These are phyloP conservation scores for Teleogryllus oceanicus DNA, from an alignment of 2,888 invertebrate species.

Conservation along the genomic window DNA sequence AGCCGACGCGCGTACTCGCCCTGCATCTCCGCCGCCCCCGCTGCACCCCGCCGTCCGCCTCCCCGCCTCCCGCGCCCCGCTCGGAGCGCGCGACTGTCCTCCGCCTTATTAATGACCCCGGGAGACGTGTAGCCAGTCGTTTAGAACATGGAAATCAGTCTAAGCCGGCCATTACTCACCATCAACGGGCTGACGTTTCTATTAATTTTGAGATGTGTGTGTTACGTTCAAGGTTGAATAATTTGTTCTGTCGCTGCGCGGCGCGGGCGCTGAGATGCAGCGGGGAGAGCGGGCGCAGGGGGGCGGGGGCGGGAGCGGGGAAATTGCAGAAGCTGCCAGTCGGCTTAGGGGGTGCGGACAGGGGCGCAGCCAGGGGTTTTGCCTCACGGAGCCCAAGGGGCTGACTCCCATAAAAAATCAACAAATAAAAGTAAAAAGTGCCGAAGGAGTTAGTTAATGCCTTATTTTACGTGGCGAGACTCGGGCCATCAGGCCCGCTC, in stretches of 20 bases:
- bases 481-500: too few relatives aligned
- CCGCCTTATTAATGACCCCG: slow-evolving; percentile 8
- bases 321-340: not conserved
- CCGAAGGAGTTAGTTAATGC: too few relatives aligned
- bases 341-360: too few relatives aligned
- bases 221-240: slow-evolving; percentile 9
- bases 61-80: not conserved
- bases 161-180: slow-evolving; percentile 6
- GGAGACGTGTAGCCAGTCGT: slow-evolving; percentile 18
- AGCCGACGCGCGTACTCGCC: too few relatives aligned
- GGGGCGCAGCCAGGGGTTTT: too few relatives aligned
- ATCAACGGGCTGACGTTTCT: slow-evolving; percentile 18
- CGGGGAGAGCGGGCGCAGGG: not conserved
- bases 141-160: slow-evolving; percentile 18
- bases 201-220: slow-evolving; percentile 18
- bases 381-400: too few relatives aligned
- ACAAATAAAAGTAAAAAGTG: too few relatives aligned
- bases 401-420: too few relatives aligned
- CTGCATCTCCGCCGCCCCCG: too few relatives aligned
- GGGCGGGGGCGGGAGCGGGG: not conserved
- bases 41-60: not conserved
- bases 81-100: not conserved
- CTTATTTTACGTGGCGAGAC: too few relatives aligned
- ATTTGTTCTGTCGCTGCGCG: slow-evolving; percentile 5
- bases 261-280: not conserved